A percentile compares a stretch with the other conserved stretches of the same genome.
Evolutionary conservation across 1,140 invertebrate genomes (phyloP).

Genomic region (Pantala flavescens): DNA sequence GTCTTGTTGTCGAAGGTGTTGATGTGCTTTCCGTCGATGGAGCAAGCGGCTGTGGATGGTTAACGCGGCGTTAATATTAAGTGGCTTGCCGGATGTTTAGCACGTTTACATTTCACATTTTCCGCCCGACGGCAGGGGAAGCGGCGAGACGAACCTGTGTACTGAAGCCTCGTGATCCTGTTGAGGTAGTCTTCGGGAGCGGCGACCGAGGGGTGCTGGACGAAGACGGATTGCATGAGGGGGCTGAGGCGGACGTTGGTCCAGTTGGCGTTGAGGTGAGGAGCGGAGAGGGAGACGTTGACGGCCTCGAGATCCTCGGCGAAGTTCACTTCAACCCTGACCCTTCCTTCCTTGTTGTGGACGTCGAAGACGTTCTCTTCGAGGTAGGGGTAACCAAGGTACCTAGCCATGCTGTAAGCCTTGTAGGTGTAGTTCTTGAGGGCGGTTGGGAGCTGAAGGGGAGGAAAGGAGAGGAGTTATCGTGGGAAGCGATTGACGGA

Average conservation of each 20-base stretch:
- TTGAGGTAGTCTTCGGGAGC: conserved; percentile 31
- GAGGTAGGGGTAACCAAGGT: conserved; percentile 20
- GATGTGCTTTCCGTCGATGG: conserved; percentile 41
- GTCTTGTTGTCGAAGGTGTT: conserved; percentile 50
- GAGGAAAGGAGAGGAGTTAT: conserved; percentile 20
- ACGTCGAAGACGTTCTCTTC: conserved; percentile 24
- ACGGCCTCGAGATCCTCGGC: conserved; percentile 32
- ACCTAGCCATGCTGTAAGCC: conserved; percentile 21
- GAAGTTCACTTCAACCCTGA: conserved; percentile 36
- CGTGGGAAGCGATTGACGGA: conserved; percentile 22
- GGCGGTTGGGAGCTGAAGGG: conserved; percentile 19
- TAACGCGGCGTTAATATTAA: conserved; percentile 17
- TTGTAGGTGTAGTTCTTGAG: conserved; percentile 26
- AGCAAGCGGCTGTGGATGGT: conserved; percentile 43
- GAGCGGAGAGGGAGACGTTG: conserved; percentile 35
- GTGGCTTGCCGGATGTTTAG: no score
- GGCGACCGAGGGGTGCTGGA: conserved; percentile 36
- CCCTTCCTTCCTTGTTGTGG: conserved; percentile 33
- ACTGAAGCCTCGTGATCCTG: conserved; percentile 29
- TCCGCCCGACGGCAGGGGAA: background rate
- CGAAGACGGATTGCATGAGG: conserved; percentile 29
- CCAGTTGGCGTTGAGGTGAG: conserved; percentile 31
- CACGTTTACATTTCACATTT: background rate
- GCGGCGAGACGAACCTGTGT: conserved; percentile 34
- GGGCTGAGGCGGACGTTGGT: conserved; percentile 33